Evolutionary conservation across 2,888 invertebrate species (phyloP).

Genomic region (Leptopilina myrica): DNA sequence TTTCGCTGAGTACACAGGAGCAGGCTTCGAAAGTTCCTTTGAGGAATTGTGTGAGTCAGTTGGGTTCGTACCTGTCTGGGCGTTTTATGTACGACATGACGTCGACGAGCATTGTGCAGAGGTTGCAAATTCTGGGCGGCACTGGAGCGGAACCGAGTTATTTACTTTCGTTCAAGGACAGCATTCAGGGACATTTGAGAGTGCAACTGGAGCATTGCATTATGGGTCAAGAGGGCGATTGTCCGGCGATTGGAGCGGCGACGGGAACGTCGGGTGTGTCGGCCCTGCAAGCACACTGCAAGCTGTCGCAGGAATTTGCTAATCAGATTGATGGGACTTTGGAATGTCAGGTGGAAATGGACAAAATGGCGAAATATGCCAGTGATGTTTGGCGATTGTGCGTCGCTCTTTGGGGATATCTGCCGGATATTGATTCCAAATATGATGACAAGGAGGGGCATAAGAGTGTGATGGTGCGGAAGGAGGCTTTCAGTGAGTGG

Average conservation of each 20-base stretch:
- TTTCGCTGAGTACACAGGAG: conserved; percentile 78
- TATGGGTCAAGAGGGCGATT: conserved; percentile 77
- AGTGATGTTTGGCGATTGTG: conserved; percentile 77
- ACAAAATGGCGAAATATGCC: conserved; percentile 73
- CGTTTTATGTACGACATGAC: conserved; percentile 68
- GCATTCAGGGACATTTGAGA: conserved; percentile 81
- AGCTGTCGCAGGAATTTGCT: conserved; percentile 75
- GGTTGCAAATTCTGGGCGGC: conserved; percentile 71
- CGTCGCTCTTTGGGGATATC: conserved; percentile 90
- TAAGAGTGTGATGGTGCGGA: conserved; percentile 78
- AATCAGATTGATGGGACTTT: conserved; percentile 45
- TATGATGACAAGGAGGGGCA: conserved; percentile 79
- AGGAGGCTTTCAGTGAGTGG: conserved; percentile 83
- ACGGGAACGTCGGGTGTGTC: conserved; percentile 69
- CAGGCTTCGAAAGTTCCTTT: conserved; percentile 73
- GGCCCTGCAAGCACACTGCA: conserved; percentile 80
- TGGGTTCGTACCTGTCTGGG: conserved; percentile 68
- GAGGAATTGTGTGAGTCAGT: conserved; percentile 71
- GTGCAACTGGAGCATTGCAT: conserved; percentile 82
- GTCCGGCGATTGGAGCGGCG: conserved; percentile 76
- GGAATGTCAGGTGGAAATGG: conserved; percentile 43
- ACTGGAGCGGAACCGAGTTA: conserved; percentile 64
- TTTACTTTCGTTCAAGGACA: conserved; percentile 75
- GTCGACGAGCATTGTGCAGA: conserved; percentile 71
- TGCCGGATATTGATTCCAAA: conserved; percentile 78